Conservation (phyloP, 2,797 vertebrate species). For the Sternotherus odoratus region DNA sequence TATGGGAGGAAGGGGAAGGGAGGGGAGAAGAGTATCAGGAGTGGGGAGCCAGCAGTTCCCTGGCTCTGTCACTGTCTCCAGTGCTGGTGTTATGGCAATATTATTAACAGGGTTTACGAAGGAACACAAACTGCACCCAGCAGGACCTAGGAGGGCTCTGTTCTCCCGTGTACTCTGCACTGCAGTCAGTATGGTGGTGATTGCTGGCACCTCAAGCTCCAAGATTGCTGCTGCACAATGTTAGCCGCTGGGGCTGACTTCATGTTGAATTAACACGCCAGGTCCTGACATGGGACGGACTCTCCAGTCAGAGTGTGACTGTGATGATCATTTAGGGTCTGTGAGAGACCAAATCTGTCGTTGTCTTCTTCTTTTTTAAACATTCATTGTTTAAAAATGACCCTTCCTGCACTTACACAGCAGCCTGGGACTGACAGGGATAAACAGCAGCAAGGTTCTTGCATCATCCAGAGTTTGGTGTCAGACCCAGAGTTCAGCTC, state of each 20-base stretch:
- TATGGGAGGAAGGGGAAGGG: background rate
- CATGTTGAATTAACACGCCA: background rate
- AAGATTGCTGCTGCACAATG: background rate
- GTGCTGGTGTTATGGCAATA: rapidly evolving
- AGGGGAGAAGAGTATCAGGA: background rate
- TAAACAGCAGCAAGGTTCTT: background rate
- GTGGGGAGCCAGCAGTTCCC: background rate
- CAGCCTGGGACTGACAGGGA: background rate
- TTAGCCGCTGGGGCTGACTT: background rate
- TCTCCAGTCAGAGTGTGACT: background rate
- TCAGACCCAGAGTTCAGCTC: background rate
- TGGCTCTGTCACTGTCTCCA: background rate
- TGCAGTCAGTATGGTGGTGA: background rate
- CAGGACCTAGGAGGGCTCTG: background rate
- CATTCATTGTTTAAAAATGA: background rate
- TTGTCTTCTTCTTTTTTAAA: rapidly evolving
- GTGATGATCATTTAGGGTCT: background rate
- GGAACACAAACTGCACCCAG: background rate
- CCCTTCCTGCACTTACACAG: background rate
- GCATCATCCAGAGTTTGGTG: background rate
- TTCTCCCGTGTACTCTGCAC: background rate
- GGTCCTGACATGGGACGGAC: background rate
- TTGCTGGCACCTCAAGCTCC: background rate
- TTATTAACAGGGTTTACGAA: background rate
- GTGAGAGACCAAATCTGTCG: rapidly evolving